Percentiles rank a stretch among this genome's conserved stretches.
Conservation (phyloP, 2,888 invertebrate genomes). For the Bhutanitis thaidina region DNA sequence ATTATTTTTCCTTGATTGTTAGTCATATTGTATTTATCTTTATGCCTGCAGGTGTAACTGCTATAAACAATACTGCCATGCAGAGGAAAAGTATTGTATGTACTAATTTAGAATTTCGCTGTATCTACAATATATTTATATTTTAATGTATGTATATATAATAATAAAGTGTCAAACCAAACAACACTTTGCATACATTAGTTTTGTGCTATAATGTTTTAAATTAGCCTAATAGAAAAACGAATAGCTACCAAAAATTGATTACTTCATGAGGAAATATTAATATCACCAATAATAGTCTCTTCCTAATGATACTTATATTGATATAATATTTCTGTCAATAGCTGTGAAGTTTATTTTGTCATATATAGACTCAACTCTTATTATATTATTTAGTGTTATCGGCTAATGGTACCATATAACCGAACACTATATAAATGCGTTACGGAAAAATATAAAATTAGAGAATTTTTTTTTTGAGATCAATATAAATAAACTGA, state of each 20-base stretch:
- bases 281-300: slow-evolving; percentile 8
- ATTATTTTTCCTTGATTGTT: slow-evolving; percentile 18
- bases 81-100: slow-evolving; percentile 19
- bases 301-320: too few relatives aligned
- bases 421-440: too few relatives aligned
- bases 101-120: slow-evolving; percentile 10
- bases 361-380: too few relatives aligned
- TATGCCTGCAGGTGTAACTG: slow-evolving; percentile 20
- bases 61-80: slow-evolving; percentile 19
- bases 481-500: too few relatives aligned
- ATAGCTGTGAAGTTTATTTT: too few relatives aligned
- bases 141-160: background rate
- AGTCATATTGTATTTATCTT: slow-evolving; percentile 18
- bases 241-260: background rate
- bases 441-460: too few relatives aligned
- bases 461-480: too few relatives aligned
- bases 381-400: too few relatives aligned
- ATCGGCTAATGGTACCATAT: too few relatives aligned
- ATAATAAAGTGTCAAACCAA: background rate
- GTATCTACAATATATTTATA: slow-evolving; percentile 3
- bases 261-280: background rate
- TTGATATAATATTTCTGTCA: background rate
- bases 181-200: background rate
- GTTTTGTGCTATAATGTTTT: slow-evolving; percentile 8
- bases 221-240: background rate